Base-by-base conservation (phyloP, 2,888 invertebrate species). In the Spatulosminthurus flaviceps region DNA sequence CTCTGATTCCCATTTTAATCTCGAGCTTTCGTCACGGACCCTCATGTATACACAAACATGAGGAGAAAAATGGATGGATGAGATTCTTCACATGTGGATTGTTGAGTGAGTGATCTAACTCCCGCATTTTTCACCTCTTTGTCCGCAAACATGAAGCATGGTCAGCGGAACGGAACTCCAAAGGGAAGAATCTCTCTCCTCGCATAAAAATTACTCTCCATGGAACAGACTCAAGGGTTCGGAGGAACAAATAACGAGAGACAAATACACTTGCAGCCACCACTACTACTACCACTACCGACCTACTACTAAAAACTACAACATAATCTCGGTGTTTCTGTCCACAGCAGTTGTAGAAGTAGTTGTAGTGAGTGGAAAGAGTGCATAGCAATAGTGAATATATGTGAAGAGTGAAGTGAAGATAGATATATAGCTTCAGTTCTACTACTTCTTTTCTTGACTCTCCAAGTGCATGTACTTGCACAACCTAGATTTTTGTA, bases 111-210 rank as follows among this genome's bases (percentile, higher is more conserved):
- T 73, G 78, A 73, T 67, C 73, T 72, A 19, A 42, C 74, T 73
- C 78, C 73, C 74, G 78, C 72, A 78, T 78, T 74, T 70, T 78
- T 71, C 26, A 24, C n/a, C 24, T 64, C 64, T 64, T 24, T 64
- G 26, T 26, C 64, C 64, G 64, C 64, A 64, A 64, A 64, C 26
- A 64, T 64, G 22, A 24, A 22, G 22, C 64, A 26, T 24, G 64
- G 64, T 64, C 64, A 64, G 24, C 64, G 64, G 26, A 26, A 64
- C 64, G 64, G 64, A 64, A 64, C 64, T 64, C 24, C 64, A 64
- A 64, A 64, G 26, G 64, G 64, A 51, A 19, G n/a, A 13, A 51
- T 51, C 16, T 13, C 7, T 41, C 51, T 19, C 16, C 34, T 51
- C 51, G n/a, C 51, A 51, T 51, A 51, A 51, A 51, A 51, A 51